These are phyloP conservation scores for Blastomussa wellsi DNA, from an alignment of 92 coral and sea anemone species.

Conservation along the genomic window DNA sequence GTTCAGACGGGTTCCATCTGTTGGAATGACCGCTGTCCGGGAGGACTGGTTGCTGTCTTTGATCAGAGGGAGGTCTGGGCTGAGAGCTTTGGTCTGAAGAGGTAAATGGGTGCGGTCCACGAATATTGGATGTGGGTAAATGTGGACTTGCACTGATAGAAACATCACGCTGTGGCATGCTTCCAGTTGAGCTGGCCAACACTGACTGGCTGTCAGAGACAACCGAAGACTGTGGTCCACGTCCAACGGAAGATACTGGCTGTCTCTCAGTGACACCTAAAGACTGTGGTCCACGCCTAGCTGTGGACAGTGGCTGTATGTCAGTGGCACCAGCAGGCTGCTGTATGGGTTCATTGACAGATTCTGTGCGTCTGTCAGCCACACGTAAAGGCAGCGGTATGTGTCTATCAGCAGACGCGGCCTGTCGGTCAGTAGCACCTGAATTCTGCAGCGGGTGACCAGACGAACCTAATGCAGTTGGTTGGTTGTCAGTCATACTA, in stretches of 20 bases:
- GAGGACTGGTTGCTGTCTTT: neutral
- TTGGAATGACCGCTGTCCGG: neutral
- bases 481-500: neutral
- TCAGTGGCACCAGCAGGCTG: too few species aligned
- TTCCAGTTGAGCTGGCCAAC: neutral
- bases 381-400: neutral
- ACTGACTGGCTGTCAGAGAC: neutral
- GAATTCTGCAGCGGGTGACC: conserved; percentile 1
- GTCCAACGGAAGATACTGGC: neutral
- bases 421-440: neutral
- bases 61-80: conserved; percentile 4
- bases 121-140: conserved; percentile 10
- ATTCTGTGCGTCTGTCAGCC: neutral
- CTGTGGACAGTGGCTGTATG: too few species aligned
- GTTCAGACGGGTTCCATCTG: conserved; percentile 34
- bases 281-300: neutral
- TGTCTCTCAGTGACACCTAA: neutral
- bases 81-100: neutral
- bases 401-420: neutral
- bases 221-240: neutral
- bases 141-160: neutral
- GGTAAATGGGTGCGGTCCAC: neutral
- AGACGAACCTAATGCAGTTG: neutral
- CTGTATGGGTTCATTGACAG: too few species aligned
- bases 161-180: neutral